These are phyloP conservation scores for Ornithoptera alexandrae DNA, from an alignment of 2,888 invertebrate species.

Conservation along the genomic window DNA sequence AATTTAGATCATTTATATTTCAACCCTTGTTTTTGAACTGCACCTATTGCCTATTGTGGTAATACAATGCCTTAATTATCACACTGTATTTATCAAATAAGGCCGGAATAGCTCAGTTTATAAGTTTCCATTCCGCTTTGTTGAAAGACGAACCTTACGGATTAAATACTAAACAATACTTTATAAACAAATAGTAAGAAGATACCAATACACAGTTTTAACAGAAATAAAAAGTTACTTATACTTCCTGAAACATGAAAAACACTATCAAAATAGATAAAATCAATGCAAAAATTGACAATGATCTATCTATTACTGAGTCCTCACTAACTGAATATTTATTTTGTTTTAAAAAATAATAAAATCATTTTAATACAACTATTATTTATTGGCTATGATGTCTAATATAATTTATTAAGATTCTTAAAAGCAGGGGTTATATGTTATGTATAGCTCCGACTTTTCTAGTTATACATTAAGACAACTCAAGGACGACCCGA, in stretches of 20 bases:
- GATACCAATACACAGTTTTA: too few species aligned
- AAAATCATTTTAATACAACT: neutral
- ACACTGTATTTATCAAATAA: neutral
- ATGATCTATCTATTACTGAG: too few species aligned
- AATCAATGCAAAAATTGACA: too few species aligned
- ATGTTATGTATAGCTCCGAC: neutral
- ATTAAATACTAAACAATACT: too few species aligned
- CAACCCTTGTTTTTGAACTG: constrained; percentile 29
- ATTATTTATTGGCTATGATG: constrained; percentile 7
- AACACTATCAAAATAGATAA: too few species aligned
- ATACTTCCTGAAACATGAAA: too few species aligned
- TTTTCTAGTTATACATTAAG: constrained; percentile 5
- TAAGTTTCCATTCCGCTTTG: too few species aligned
- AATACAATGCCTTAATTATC: neutral
- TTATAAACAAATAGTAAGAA: too few species aligned
- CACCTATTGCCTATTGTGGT: neutral
- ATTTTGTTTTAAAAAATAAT: constrained; percentile 7
- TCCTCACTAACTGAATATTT: neutral
- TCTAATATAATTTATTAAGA: constrained; percentile 26
- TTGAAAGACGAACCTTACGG: too few species aligned
- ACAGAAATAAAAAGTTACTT: too few species aligned
- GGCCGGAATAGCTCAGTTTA: too few species aligned
- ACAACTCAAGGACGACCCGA: constrained; percentile 23
- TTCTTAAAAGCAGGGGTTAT: constrained; percentile 17
- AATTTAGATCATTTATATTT: constrained; percentile 59